Evolutionary conservation across 2,888 invertebrate genomes (phyloP).

Genomic region (Nineta flava): DNA sequence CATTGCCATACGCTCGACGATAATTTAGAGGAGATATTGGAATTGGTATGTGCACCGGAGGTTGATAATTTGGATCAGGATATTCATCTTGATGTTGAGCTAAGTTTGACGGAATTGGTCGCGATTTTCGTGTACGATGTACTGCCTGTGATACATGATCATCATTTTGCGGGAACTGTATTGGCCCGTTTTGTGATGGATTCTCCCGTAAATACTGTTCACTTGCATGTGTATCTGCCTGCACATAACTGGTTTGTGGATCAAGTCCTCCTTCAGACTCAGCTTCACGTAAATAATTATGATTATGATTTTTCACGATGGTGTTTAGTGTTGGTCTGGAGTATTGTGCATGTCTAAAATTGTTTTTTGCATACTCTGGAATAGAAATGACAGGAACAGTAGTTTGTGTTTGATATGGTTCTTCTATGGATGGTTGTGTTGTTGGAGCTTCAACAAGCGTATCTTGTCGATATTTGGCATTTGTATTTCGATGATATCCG

Average conservation of each 20-base stretch:
- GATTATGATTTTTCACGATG: constrained; percentile 15
- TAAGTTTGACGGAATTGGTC: constrained; percentile 14
- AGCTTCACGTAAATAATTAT: constrained; percentile 6
- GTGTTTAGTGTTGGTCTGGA: constrained; percentile 19
- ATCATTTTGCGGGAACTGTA: constrained; percentile 22
- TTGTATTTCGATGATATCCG: constrained; percentile 4
- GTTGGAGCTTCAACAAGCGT: constrained; percentile 22
- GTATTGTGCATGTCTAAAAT: constrained; percentile 26
- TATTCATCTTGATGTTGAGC: constrained; percentile 8
- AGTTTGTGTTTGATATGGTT: constrained; percentile 33
- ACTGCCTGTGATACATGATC: constrained; percentile 20
- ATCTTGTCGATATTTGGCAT: neutral
- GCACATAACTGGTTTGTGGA: constrained; percentile 6
- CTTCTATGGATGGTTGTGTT: constrained; percentile 32
- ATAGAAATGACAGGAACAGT: constrained; percentile 39
- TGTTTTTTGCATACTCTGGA: constrained; percentile 26
- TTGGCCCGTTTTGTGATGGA: constrained; percentile 17
- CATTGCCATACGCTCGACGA: constrained; percentile 20
- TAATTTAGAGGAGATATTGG: constrained; percentile 12
- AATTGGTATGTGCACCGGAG: constrained; percentile 20
- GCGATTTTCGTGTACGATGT: constrained; percentile 14
- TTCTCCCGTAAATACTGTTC: constrained; percentile 18
- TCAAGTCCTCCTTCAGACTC: constrained; percentile 6
- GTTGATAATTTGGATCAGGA: constrained; percentile 7
- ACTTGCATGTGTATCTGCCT: constrained; percentile 9